Percentiles rank a stretch among this genome's conserved stretches.
Conservation (phyloP, 2,797 vertebrate species). For the Myotis planiceps region DNA sequence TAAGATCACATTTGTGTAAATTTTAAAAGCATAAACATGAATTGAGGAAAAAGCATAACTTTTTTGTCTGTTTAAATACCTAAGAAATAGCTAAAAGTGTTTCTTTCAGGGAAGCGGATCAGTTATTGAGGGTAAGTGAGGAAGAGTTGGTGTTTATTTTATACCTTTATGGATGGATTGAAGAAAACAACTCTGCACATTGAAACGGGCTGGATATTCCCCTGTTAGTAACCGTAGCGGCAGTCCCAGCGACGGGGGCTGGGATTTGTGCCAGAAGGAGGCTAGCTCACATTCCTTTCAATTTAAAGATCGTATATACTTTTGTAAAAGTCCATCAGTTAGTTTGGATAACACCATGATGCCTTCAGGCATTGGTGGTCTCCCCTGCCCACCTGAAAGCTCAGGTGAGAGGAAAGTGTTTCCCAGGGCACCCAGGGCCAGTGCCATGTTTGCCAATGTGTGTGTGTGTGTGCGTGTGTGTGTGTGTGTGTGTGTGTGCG, state of each 20-base stretch:
- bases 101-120: background rate
- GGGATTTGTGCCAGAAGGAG: background rate
- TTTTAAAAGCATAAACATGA: background rate
- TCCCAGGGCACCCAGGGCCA: background rate
- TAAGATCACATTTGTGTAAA: background rate
- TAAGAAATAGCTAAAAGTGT: background rate
- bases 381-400: background rate
- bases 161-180: background rate
- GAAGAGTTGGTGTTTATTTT: background rate
- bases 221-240: background rate
- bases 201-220: background rate
- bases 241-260: fast-evolving
- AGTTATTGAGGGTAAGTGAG: background rate
- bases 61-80: background rate
- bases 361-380: fast-evolving
- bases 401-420: background rate
- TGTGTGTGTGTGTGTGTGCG: background rate
- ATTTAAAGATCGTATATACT: background rate
- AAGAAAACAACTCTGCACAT: background rate
- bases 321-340: background rate
- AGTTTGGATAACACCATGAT: background rate
- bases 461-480: no score
- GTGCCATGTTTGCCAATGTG: background rate
- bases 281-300: background rate
- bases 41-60: background rate